Conservation (phyloP, 2,113 vertebrate species). For the Nanorana parkeri region DNA sequence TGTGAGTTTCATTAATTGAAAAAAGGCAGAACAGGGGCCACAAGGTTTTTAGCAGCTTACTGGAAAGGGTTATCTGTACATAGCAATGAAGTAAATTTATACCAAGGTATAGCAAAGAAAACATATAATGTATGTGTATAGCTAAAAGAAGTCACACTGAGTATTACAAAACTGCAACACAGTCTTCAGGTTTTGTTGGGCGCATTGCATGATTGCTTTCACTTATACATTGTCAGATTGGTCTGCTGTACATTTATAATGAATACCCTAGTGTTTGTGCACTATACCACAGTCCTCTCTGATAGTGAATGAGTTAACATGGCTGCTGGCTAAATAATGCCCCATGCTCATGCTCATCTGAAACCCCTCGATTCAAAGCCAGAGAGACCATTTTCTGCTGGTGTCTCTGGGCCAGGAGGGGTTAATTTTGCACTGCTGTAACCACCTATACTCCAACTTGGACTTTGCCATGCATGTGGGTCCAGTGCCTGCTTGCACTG, state of each 20-base stretch:
- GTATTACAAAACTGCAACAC: conserved; percentile 19
- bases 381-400: conserved; percentile 8
- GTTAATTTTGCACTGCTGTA: conserved; percentile 35
- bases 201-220: conserved; percentile 27
- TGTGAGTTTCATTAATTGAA: too few species aligned
- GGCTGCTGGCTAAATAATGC: neutral
- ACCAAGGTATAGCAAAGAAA: too few species aligned
- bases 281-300: neutral
- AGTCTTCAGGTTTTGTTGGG: neutral
- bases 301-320: conserved; percentile 13
- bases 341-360: neutral
- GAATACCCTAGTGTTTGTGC: neutral
- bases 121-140: too few species aligned
- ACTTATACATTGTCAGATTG: neutral
- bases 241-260: neutral
- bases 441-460: conserved; percentile 18
- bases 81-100: too few species aligned
- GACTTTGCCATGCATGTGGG: conserved; percentile 27
- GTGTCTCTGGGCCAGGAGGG: conserved; percentile 38
- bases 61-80: too few species aligned
- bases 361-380: conserved; percentile 15
- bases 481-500: conserved; percentile 29
- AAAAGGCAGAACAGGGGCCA: too few species aligned
- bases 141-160: neutral
- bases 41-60: too few species aligned